phyloP scores from a whole-genome alignment of 2,797 vertebrate species.

The Gallirallus australis region DNA sequence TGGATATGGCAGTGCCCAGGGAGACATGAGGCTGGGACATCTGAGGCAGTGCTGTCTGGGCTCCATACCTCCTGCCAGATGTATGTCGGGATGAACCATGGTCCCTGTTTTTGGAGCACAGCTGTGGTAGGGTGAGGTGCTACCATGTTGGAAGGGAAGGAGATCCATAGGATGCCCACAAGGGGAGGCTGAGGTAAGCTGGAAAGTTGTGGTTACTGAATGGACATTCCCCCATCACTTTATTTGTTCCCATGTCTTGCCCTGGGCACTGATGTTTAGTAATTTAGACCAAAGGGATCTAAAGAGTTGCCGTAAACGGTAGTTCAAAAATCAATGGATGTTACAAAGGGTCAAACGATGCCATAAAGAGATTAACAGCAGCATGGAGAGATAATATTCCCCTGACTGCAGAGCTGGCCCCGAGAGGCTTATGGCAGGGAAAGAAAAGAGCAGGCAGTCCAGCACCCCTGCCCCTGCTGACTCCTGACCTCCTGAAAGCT shows the following conservation, averaged over 20 bases:
- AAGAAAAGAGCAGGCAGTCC: neutral
- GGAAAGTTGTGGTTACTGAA: neutral
- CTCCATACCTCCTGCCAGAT: neutral
- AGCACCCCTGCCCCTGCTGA: neutral
- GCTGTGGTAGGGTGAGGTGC: neutral
- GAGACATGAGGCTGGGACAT: neutral
- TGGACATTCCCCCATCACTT: neutral
- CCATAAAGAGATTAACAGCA: slow-evolving; percentile 65
- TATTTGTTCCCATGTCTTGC: slow-evolving; percentile 28
- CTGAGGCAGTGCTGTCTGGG: neutral
- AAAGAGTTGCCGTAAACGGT: slow-evolving; percentile 15
- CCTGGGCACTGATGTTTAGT: slow-evolving; percentile 21
- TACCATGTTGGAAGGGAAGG: neutral
- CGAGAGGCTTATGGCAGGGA: slow-evolving; percentile 10
- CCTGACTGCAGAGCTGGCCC: neutral
- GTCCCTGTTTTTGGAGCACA: neutral
- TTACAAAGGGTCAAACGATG: slow-evolving; percentile 65
- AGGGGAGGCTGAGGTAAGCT: neutral
- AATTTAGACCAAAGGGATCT: slow-evolving; percentile 58
- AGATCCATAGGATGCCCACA: neutral
- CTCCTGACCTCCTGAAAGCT: neutral
- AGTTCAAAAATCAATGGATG: slow-evolving; percentile 66
- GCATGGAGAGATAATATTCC: slow-evolving; percentile 61
- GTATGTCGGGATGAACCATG: neutral
- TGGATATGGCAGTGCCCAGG: neutral